These are phyloP conservation scores for Panurus biarmicus DNA, from an alignment of 2,113 vertebrate genomes.

Conservation along the genomic window DNA sequence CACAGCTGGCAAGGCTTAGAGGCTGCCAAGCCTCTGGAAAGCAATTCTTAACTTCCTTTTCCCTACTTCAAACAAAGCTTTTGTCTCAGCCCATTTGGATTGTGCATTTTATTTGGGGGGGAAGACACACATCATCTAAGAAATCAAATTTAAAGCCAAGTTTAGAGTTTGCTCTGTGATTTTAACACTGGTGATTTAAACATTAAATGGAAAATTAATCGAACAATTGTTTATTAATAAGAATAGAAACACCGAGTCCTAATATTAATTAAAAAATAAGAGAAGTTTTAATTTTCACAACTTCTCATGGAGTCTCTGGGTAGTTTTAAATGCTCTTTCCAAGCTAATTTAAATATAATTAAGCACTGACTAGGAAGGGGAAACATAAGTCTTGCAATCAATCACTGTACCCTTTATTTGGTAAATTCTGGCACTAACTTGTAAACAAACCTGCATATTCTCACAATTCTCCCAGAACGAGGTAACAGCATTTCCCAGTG, in stretches of 20 bases:
- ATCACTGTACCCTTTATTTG: neutral
- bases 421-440: neutral
- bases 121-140: neutral
- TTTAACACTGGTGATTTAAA: neutral
- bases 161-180: neutral
- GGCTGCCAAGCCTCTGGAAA: neutral
- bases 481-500: neutral
- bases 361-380: neutral
- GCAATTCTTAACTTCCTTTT: neutral
- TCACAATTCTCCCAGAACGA: neutral
- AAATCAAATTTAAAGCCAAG: neutral
- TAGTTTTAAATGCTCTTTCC: neutral
- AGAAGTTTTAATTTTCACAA: neutral
- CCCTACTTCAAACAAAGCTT: neutral
- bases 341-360: neutral
- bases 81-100: neutral
- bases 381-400: neutral
- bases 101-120: neutral
- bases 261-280: neutral
- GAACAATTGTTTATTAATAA: neutral
- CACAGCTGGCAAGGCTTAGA: neutral
- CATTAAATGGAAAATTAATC: neutral
- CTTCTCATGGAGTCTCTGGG: neutral
- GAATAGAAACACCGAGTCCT: neutral
- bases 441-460: neutral